Percentiles rank a stretch among this genome's conserved stretches.
Conservation (phyloP, 2,888 invertebrate genomes). For the Eurytoma adleriae region DNA sequence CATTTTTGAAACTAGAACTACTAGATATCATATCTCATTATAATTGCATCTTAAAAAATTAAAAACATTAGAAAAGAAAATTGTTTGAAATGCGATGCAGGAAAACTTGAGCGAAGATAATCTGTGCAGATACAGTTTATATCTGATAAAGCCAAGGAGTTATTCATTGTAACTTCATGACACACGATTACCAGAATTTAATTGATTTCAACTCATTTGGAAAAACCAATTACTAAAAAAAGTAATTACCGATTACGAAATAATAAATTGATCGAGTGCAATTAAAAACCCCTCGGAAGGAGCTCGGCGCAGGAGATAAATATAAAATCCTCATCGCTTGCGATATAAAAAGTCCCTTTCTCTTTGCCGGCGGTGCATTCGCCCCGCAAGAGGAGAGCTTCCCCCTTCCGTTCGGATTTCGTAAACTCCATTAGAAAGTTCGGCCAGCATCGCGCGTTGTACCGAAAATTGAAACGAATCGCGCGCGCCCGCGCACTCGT, state of each 20-base stretch:
- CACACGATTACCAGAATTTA: too few relatives aligned
- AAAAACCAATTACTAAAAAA: background rate
- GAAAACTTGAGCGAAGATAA: too few relatives aligned
- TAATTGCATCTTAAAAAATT: too few relatives aligned
- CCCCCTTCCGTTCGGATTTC: conserved; percentile 53
- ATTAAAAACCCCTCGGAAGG: background rate
- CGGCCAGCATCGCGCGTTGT: conserved; percentile 53
- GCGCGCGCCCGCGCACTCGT: conserved; percentile 55
- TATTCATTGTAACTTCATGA: too few relatives aligned
- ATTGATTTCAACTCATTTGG: too few relatives aligned
- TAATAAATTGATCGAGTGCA: background rate
- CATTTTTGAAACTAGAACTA: too few relatives aligned
- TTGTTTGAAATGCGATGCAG: too few relatives aligned
- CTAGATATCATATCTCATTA: too few relatives aligned
- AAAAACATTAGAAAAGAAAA: too few relatives aligned
- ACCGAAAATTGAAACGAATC: conserved; percentile 63
- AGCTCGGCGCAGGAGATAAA: background rate
- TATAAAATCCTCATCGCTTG: background rate
- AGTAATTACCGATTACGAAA: background rate
- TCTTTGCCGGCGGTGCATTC: too few relatives aligned
- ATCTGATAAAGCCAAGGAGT: too few relatives aligned
- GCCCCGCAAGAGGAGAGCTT: background rate
- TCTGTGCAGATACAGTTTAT: too few relatives aligned
- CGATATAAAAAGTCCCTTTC: background rate
- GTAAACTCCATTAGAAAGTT: conserved; percentile 62